Percentiles rank a stretch among this genome's conserved stretches.
phyloP scores from a whole-genome alignment of 1,140 invertebrate species.

The Leguminivora glycinivorella region DNA sequence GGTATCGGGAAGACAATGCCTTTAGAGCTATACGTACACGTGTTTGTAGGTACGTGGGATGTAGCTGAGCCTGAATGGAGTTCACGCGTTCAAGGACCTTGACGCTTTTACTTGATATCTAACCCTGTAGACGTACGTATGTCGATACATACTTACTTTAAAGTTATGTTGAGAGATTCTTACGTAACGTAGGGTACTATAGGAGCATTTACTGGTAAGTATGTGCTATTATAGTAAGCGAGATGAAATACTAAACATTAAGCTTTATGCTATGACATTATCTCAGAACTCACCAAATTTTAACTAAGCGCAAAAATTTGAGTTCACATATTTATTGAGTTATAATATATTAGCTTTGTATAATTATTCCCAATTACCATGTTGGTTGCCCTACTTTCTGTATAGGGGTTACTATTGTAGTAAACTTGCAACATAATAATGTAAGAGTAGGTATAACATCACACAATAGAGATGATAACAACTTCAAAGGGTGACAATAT shows the following conservation, averaged over 20 bases:
- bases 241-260: too few species aligned
- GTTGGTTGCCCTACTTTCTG: background rate
- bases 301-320: too few species aligned
- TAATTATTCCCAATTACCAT: too few species aligned
- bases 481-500: background rate
- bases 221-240: too few species aligned
- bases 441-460: background rate
- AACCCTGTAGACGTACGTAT: background rate
- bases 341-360: too few species aligned
- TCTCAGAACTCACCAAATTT: too few species aligned
- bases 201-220: background rate
- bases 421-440: background rate
- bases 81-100: conserved; percentile 17
- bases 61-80: background rate
- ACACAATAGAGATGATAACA: conserved; percentile 4
- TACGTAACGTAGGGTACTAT: background rate
- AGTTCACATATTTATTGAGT: too few species aligned
- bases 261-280: too few species aligned
- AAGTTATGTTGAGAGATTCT: background rate
- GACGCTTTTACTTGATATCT: background rate
- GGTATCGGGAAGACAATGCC: background rate
- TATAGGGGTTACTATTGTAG: background rate
- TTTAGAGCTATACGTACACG: background rate
- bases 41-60: background rate
- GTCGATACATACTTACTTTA: background rate